These are phyloP conservation scores for Chelon auratus DNA, from an alignment of 2,797 vertebrate species.

Conservation along the genomic window DNA sequence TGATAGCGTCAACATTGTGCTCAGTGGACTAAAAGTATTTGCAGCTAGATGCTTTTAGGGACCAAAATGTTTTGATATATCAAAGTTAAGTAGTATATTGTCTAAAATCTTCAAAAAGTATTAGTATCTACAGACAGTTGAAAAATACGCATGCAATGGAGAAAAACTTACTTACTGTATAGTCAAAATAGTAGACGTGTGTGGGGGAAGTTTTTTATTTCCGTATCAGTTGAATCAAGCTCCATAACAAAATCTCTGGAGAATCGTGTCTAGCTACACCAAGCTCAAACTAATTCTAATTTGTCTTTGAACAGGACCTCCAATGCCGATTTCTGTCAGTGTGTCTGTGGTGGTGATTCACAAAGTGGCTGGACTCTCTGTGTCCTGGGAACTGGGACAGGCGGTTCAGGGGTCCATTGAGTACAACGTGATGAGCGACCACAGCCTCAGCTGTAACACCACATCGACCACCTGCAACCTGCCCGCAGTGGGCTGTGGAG, in stretches of 20 bases:
- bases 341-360: conserved; percentile 73
- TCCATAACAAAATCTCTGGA: no score
- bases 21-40: not conserved
- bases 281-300: not conserved
- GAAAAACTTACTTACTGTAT: not conserved
- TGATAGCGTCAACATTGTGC: not conserved
- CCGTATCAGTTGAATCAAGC: no score
- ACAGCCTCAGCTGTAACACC: conserved; percentile 81
- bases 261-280: no score
- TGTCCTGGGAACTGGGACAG: conserved; percentile 81
- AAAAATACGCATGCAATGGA: not conserved
- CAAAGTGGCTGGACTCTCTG: conserved; percentile 63
- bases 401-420: conserved; percentile 74
- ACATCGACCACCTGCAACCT: conserved; percentile 81
- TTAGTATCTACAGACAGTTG: not conserved
- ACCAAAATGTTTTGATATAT: not conserved
- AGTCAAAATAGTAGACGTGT: no score
- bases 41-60: not conserved
- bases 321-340: conserved; percentile 77
- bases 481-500: conserved; percentile 82
- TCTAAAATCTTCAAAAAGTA: not conserved
- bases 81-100: not conserved
- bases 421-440: conserved; percentile 81
- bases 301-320: conserved; percentile 83
- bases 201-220: no score